phyloP scores from a whole-genome alignment of 2,888 invertebrate species.

The Peribatodes rhomboidaria region DNA sequence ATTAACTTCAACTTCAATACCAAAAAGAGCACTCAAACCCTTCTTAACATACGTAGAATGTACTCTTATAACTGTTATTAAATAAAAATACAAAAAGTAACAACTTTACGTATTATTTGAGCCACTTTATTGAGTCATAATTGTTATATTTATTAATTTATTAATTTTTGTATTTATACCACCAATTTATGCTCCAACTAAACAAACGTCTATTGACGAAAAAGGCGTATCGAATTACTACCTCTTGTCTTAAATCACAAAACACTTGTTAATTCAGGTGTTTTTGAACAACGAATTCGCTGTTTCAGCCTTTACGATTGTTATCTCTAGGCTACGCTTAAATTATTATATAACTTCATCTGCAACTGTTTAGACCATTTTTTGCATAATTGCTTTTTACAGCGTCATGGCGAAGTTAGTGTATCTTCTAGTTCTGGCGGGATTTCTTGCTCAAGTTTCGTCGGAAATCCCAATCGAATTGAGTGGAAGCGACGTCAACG shows the following conservation, averaged over 20 bases:
- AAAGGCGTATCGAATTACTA: constrained; percentile 20
- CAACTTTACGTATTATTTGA: too few relatives aligned
- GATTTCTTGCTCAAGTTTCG: constrained; percentile 56
- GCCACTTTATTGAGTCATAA: too few relatives aligned
- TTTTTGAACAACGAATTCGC: constrained; percentile 7
- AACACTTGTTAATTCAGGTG: constrained; percentile 26
- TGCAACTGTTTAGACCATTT: not conserved
- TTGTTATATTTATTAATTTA: not conserved
- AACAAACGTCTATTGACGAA: constrained; percentile 20
- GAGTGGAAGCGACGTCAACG: constrained; percentile 44
- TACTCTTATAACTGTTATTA: too few relatives aligned
- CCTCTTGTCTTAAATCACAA: constrained; percentile 17
- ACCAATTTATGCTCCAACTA: constrained; percentile 8
- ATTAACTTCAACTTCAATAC: too few relatives aligned
- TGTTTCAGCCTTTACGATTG: constrained; percentile 6
- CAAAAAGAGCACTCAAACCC: too few relatives aligned
- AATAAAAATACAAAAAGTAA: too few relatives aligned
- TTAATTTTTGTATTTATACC: not conserved
- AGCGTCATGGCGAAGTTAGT: constrained; percentile 59
- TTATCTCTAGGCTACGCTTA: not conserved
- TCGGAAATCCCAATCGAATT: constrained; percentile 70
- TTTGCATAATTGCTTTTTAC: constrained; percentile 41
- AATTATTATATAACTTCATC: constrained; percentile 8
- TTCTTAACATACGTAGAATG: too few relatives aligned
- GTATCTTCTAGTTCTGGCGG: constrained; percentile 59